phyloP scores from a whole-genome alignment of 2,797 vertebrate species.

The Borostomias antarcticus region DNA sequence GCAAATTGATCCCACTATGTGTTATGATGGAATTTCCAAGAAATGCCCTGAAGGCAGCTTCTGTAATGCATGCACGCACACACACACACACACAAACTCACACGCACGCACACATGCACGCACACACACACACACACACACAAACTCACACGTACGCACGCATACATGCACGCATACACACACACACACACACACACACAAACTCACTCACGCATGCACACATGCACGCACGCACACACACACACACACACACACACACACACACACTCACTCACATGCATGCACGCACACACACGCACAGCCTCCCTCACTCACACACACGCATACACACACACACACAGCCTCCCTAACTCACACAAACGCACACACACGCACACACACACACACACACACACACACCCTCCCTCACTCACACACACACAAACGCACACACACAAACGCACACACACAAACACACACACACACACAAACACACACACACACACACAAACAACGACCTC shows the following conservation, averaged over 20 bases:
- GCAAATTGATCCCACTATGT: too few species aligned
- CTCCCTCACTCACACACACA: too few species aligned
- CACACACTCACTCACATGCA: not conserved
- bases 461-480: not conserved
- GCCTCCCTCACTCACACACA: too few species aligned
- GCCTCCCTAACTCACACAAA: too few species aligned
- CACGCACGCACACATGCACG: not conserved
- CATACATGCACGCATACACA: constrained; percentile 14
- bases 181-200: too few species aligned
- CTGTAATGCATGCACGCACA: not conserved
- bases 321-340: too few species aligned
- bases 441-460: not conserved
- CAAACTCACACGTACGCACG: too few species aligned
- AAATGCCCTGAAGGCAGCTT: not conserved
- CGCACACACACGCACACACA: too few species aligned
- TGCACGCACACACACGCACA: not conserved
- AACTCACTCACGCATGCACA: too few species aligned
- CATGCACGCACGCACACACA: not conserved
- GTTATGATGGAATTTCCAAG: constrained; percentile 13
- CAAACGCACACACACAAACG: too few species aligned
- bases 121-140: constrained; percentile 3
- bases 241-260: not conserved
- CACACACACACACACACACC: constrained; percentile 18
- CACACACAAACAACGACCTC: constrained; percentile 49
- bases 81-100: not conserved